Evolutionary conservation across 2,113 vertebrate genomes (phyloP).

Genomic region (Oenanthe oenanthe): DNA sequence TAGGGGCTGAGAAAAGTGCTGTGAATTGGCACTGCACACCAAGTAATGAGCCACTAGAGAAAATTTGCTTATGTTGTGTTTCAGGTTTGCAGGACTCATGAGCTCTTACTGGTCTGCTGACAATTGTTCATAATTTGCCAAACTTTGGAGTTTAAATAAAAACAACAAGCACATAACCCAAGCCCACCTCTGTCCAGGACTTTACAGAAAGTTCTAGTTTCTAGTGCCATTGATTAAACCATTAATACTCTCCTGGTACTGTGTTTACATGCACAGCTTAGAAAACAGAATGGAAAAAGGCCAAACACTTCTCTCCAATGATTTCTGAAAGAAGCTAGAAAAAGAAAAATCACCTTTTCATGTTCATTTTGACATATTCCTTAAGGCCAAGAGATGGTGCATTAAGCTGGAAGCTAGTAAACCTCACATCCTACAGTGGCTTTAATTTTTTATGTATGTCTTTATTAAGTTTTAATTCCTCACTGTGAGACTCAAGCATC

Average conservation of each 20-base stretch:
- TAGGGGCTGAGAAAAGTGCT: not conserved
- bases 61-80: not conserved
- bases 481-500: not conserved
- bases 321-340: not conserved
- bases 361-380: not conserved
- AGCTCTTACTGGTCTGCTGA: not conserved
- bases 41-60: not conserved
- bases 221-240: not conserved
- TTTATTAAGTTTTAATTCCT: slow-evolving; percentile 10
- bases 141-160: not conserved
- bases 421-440: not conserved
- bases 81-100: not conserved
- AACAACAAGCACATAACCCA: not conserved
- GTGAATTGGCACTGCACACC: not conserved
- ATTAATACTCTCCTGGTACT: not conserved
- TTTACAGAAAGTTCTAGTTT: not conserved
- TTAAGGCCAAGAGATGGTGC: not conserved
- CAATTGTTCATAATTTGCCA: not conserved
- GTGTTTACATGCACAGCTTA: not conserved
- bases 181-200: not conserved
- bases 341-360: not conserved
- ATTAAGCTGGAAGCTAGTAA: not conserved
- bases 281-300: not conserved
- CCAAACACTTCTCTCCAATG: not conserved
- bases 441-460: not conserved